phyloP scores from a whole-genome alignment of 2,888 invertebrate species.

The Trichopoda pennipes region DNA sequence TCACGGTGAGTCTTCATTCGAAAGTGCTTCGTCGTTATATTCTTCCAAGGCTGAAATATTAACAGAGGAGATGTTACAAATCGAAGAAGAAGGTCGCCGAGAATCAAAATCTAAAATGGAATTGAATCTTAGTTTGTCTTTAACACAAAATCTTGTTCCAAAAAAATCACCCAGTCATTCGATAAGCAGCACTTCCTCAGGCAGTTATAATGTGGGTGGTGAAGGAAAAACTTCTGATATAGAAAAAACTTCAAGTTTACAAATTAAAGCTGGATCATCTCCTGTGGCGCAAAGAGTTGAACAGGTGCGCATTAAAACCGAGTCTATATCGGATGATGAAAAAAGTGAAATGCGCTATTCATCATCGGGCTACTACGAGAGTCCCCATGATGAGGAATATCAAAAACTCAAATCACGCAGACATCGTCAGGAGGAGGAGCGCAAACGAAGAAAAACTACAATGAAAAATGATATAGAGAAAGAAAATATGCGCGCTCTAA shows the following conservation, averaged over 20 bases:
- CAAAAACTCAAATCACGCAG: slow-evolving; percentile 74
- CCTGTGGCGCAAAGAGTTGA: slow-evolving; percentile 34
- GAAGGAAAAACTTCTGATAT: slow-evolving; percentile 69
- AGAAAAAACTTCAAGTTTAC: slow-evolving; percentile 2
- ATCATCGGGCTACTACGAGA: slow-evolving; percentile 88
- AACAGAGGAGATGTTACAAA: slow-evolving; percentile 84
- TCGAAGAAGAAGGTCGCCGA: slow-evolving; percentile 72
- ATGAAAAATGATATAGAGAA: slow-evolving; percentile 88
- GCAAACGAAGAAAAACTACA: slow-evolving; percentile 86
- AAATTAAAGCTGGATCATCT: slow-evolving; percentile 62
- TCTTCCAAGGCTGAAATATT: slow-evolving; percentile 88
- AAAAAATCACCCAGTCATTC: slow-evolving; percentile 82
- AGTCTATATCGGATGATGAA: slow-evolving; percentile 86
- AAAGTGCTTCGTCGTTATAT: slow-evolving; percentile 91
- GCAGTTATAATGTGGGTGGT: slow-evolving; percentile 82
- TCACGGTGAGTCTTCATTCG: slow-evolving; percentile 92
- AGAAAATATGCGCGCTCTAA: slow-evolving; percentile 83
- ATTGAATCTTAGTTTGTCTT: slow-evolving; percentile 64
- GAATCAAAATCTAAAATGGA: slow-evolving; percentile 57
- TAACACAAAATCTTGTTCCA: slow-evolving; percentile 70
- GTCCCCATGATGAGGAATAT: slow-evolving; percentile 85
- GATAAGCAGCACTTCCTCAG: slow-evolving; percentile 83
- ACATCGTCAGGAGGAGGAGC: slow-evolving; percentile 86
- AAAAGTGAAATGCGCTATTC: slow-evolving; percentile 86
- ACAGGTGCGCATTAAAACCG: slow-evolving; percentile 80